Conservation (phyloP, 2,888 invertebrate genomes). For the Drosophila falleni region DNA sequence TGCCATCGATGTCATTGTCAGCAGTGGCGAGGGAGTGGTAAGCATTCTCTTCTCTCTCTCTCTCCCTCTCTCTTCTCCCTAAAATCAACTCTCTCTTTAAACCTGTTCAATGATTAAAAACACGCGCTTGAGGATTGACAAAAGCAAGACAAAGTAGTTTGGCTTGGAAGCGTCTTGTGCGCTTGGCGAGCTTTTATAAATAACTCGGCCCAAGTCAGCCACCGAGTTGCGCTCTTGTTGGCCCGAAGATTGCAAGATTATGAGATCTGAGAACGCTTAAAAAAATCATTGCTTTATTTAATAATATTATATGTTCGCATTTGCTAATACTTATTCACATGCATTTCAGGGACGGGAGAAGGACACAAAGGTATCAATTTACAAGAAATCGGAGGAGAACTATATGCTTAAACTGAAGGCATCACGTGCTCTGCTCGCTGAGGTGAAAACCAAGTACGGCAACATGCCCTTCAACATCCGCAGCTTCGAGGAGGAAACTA, state of each 20-base stretch:
- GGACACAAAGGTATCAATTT: constrained; percentile 98
- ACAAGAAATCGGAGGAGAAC: constrained; percentile 98
- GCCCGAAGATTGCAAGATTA: constrained; percentile 85
- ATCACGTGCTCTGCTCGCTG: constrained; percentile 95
- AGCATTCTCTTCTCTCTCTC: constrained; percentile 79
- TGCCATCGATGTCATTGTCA: constrained; percentile 98
- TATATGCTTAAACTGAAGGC: constrained; percentile 99
- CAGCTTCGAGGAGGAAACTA: constrained; percentile 98
- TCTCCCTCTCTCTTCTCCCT: too few relatives aligned
- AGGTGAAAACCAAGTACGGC: constrained; percentile 95
- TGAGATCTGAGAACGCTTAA: constrained; percentile 86
- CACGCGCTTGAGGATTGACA: constrained; percentile 82
- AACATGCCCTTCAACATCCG: constrained; percentile 99
- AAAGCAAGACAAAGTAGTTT: constrained; percentile 46
- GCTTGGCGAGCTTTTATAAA: constrained; percentile 34
- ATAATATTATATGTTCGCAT: not conserved
- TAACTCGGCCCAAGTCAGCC: constrained; percentile 40
- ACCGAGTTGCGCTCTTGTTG: constrained; percentile 50
- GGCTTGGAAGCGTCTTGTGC: constrained; percentile 48
- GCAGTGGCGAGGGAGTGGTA: constrained; percentile 97
- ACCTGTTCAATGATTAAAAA: constrained; percentile 84
- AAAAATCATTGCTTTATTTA: not conserved
- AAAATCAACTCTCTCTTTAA: too few relatives aligned
- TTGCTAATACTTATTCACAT: constrained; percentile 27
- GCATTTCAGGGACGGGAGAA: constrained; percentile 92